Evolutionary conservation across 2,797 vertebrate genomes (phyloP), one percentile per base, ranked within the genome.

Genomic region (Crocodylus rhombifer): DNA sequence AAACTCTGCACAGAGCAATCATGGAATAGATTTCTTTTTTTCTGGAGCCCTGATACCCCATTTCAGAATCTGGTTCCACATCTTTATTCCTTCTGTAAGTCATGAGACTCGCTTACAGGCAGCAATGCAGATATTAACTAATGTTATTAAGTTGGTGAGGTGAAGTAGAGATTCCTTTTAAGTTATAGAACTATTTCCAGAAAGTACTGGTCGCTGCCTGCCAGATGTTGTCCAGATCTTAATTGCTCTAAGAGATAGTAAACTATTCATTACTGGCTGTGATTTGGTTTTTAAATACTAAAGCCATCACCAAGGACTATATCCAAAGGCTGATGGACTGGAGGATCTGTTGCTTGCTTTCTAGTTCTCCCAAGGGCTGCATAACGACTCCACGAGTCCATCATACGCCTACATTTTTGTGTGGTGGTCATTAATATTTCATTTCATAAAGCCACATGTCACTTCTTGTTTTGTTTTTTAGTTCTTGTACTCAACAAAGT

Each of bases 361-460:
- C 75, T 94, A 89, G 18, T 28, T 36, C 11, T 97, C 96, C 95
- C 88, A 92, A 88, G 95, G 91, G 90, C 88, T 91, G 7, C 90
- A 80, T 93, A 93, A 84, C 76, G 91, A 93, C 93, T 94, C 81
- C 90, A 55, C 94, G 93, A 89, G 93, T 86, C 94, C 89, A 89
- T 65, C 30, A 42, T 21, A 75, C 80, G 30, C 85, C 78, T 78
- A 71, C 78, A 33, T 92, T 26, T 36, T 77, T 94, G 89, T 85
- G 88, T 87, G 88, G 89, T 92, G 61, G 62, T 90, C 84, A 90
- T 97, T 94, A 97, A 97, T 97, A 97, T 97, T 97, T 97, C 94
- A 97, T 96, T 23, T 94, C 84, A 69, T 82, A 89, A 88, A 96
- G 84, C 95, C 85, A 60, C 93, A 82, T 76, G 86, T 87, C 92